A percentile compares a stretch with the other conserved stretches of the same genome.
These are phyloP conservation scores for Sigmodon hispidus DNA, from an alignment of 2,113 vertebrate genomes.

Conservation along the genomic window DNA sequence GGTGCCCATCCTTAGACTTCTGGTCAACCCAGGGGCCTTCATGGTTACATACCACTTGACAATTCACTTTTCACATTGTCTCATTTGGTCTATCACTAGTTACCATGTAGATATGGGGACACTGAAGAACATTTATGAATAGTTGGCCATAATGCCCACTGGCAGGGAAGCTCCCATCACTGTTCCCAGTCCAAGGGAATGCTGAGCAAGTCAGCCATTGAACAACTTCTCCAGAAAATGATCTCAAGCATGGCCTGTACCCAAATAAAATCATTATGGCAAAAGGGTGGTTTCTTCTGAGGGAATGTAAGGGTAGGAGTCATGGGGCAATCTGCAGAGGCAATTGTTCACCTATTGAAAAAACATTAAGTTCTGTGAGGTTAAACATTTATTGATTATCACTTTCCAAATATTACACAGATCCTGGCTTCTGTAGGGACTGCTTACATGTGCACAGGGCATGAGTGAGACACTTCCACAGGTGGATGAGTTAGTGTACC, in stretches of 20 bases:
- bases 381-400: slow-evolving; percentile 9
- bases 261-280: background rate
- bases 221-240: background rate
- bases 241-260: background rate
- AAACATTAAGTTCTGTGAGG: slow-evolving; percentile 40
- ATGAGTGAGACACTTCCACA: background rate
- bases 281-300: background rate
- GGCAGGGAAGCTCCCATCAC: too few relatives aligned
- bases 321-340: background rate
- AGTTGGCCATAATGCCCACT: background rate
- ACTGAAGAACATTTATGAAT: background rate
- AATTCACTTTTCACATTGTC: background rate
- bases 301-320: background rate
- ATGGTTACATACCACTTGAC: background rate
- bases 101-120: background rate
- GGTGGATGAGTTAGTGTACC: background rate
- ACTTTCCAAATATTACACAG: background rate
- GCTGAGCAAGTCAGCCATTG: background rate
- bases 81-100: background rate
- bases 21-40: background rate
- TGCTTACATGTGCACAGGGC: background rate
- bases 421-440: background rate
- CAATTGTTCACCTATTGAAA: slow-evolving; percentile 25
- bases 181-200: background rate
- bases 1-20: background rate